phyloP scores from a whole-genome alignment of 2,888 invertebrate species.

The Rhodophaea formosa region DNA sequence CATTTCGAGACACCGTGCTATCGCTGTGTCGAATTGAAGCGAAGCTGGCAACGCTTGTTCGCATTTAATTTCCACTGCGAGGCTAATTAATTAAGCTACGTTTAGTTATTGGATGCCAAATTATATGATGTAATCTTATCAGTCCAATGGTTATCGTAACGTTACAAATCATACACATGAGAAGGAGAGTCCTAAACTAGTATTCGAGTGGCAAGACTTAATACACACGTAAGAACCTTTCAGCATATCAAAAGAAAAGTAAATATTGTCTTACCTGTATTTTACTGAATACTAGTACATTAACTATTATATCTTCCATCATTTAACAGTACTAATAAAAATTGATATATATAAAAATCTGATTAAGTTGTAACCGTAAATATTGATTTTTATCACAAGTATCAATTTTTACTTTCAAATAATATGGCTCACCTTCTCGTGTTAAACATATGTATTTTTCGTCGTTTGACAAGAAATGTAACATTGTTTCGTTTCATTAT shows the following conservation, averaged over 20 bases:
- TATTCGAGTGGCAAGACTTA: neutral
- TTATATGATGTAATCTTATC: slow-evolving; percentile 51
- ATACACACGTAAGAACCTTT: neutral
- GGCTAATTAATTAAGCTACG: slow-evolving; percentile 61
- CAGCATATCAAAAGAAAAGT: slow-evolving; percentile 2
- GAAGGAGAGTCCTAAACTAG: slow-evolving; percentile 6
- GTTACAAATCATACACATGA: slow-evolving; percentile 5
- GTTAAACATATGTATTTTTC: slow-evolving; percentile 22
- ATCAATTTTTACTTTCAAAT: neutral
- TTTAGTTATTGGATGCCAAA: slow-evolving; percentile 77
- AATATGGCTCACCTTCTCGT: slow-evolving; percentile 2
- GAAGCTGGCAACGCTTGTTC: slow-evolving; percentile 58
- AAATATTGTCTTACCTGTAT: neutral
- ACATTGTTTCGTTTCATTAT: slow-evolving; percentile 40
- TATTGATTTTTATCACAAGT: too few species aligned
- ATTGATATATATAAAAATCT: neutral
- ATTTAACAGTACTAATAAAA: neutral
- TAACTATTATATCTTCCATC: neutral
- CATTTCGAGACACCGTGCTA: slow-evolving; percentile 31
- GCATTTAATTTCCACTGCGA: slow-evolving; percentile 65
- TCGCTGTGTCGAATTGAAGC: slow-evolving; percentile 30
- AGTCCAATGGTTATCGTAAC: slow-evolving; percentile 25
- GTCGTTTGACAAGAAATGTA: slow-evolving; percentile 56
- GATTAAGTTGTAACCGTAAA: too few species aligned
- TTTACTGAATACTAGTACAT: neutral